A percentile compares a stretch with the other conserved stretches of the same genome.
These are phyloP conservation scores for Drosophila watanabei DNA, from an alignment of 1,140 invertebrate genomes.

Conservation along the genomic window DNA sequence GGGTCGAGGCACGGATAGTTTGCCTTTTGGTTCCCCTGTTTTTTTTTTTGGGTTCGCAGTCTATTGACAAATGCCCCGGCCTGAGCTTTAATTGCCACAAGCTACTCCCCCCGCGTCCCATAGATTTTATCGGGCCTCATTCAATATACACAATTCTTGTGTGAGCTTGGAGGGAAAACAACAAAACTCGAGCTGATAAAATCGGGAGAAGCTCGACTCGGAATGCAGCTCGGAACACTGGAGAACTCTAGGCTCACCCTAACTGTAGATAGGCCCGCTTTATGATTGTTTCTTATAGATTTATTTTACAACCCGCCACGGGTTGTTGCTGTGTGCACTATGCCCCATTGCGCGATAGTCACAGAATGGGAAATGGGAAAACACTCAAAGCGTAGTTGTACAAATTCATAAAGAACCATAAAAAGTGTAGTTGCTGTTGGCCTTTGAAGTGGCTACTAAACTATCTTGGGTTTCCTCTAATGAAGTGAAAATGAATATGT, in stretches of 20 bases:
- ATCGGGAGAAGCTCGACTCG: constrained; percentile 39
- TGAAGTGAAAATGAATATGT: constrained; percentile 55
- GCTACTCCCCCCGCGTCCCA: constrained; percentile 5
- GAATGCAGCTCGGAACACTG: constrained; percentile 7
- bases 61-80: constrained; percentile 68
- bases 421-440: constrained; percentile 20
- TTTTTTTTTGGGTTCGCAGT: constrained; percentile 25
- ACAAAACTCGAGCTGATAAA: constrained; percentile 48
- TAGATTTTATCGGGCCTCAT: constrained; percentile 56
- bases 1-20: constrained; percentile 39
- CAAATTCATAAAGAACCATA: constrained; percentile 18
- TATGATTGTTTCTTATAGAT: constrained; percentile 50
- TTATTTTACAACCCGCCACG: constrained; percentile 48
- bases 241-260: constrained; percentile 3
- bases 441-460: constrained; percentile 42
- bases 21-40: constrained; percentile 16
- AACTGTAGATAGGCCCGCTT: constrained; percentile 38
- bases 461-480: constrained; percentile 25
- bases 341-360: constrained; percentile 45
- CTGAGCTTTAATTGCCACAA: constrained; percentile 64
- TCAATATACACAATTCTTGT: constrained; percentile 63
- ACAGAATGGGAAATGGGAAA: constrained; percentile 17
- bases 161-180: constrained; percentile 29
- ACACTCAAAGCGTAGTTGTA: constrained; percentile 3
- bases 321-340: constrained; percentile 32